Evolutionary conservation across 37 sponge, comb jelly and placozoan species (phyloP), one percentile per base, ranked within the genome.

Genomic region (Theonella swinhoei): DNA sequence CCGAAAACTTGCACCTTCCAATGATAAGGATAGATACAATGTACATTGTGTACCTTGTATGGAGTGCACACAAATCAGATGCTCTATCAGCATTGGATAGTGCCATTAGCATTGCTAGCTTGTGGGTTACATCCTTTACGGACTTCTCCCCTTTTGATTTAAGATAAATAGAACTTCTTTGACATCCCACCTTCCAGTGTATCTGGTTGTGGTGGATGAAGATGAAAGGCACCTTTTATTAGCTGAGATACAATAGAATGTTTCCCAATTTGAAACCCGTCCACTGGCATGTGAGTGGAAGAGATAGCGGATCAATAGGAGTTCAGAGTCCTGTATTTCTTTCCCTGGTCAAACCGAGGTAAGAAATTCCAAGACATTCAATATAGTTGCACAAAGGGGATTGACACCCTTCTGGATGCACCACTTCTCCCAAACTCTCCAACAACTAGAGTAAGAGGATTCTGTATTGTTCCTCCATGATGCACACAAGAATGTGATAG

Each of bases 401-500:
- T 69, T 30, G 33, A 28, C 2, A 3, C 20, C 4, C n/a, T 26
- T 23, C n/a, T 5, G 24, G 30, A n/a, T n/a, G 47, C 75, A 39
- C 75, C 43, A 74, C n/a, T 47, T 40, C 24, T 42, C 58, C 54
- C 47, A 40, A 19, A 33, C 20, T 33, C 17, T 4, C 70, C 70
- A 74, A 3, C 28, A 23, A 60, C 32, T 5, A 26, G 67, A 64
- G 43, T 79, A 79, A 34, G 68, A 29, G 36, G 67, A 22, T n/a
- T 79, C 42, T 64, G 80, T 39, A 17, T 22, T 64, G 67, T n/a
- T 19, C 64, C 64, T n/a, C 78, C 78, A 77, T 19, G 78, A 77
- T 61, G 30, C 37, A 25, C 34, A 39, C n/a, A 66, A 24, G n/a
- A 79, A 23, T 34, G 32, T 19, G 28, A 67, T 39, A 79, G 42